Percentiles rank a stretch among this genome's conserved stretches.
Conservation (phyloP, 2,113 vertebrate species). For the Archilochus colubris region DNA sequence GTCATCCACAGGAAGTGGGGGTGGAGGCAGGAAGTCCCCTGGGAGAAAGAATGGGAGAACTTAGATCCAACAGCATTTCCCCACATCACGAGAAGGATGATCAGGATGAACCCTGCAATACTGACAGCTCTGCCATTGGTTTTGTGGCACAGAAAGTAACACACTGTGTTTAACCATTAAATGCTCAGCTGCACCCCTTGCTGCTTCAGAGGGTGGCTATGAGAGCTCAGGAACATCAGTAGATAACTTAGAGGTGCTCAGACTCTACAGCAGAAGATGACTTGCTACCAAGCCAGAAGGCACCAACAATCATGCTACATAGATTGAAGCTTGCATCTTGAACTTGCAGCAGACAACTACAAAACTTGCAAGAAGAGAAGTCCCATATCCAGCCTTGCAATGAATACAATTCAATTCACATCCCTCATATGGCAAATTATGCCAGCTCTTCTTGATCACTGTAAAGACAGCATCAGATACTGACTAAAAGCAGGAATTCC, state of each 20-base stretch:
- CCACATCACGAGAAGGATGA: neutral
- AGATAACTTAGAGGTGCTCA: neutral
- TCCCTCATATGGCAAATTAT: neutral
- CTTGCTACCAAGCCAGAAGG: neutral
- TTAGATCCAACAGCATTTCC: neutral
- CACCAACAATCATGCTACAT: neutral
- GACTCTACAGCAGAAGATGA: neutral
- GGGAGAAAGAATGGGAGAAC: constrained; percentile 9
- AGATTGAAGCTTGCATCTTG: neutral
- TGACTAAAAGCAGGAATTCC: neutral
- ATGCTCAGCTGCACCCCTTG: neutral
- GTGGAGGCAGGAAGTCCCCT: constrained; percentile 81
- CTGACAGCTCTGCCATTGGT: rapidly evolving
- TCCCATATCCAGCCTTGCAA: rapidly evolving
- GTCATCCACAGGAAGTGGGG: constrained; percentile 82
- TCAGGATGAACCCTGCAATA: neutral
- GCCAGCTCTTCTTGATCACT: neutral
- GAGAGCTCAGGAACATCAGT: neutral
- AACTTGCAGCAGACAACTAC: neutral
- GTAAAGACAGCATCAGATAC: neutral
- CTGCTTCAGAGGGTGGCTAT: neutral
- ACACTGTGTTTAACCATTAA: neutral
- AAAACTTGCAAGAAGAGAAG: neutral
- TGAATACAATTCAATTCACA: neutral
- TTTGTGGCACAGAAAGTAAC: neutral